A percentile compares a stretch with the other conserved stretches of the same genome.
phyloP scores from a whole-genome alignment of 2,113 vertebrate species.

The Onychostruthus taczanowskii region DNA sequence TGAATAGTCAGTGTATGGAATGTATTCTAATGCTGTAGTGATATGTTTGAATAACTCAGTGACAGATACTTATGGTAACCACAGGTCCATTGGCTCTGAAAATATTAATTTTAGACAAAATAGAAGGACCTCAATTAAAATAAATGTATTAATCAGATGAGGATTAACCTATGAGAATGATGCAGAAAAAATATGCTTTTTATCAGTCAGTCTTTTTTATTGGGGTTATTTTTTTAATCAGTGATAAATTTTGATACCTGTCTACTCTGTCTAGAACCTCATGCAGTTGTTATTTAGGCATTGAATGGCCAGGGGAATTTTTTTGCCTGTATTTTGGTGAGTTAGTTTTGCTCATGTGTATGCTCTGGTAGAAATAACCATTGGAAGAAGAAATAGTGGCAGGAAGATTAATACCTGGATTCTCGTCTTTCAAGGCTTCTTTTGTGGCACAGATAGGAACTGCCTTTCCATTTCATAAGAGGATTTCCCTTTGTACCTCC shows the following conservation, averaged over 20 bases:
- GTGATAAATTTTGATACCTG: neutral
- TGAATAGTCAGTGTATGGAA: neutral
- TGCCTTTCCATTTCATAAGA: neutral
- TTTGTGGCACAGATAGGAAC: neutral
- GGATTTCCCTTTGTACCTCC: neutral
- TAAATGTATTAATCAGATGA: neutral
- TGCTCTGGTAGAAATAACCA: neutral
- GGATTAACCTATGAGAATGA: neutral
- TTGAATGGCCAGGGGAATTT: accelerated
- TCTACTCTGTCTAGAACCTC: neutral
- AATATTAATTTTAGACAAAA: neutral
- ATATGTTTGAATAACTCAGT: neutral
- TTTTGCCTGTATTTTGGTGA: neutral
- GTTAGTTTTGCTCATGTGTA: neutral
- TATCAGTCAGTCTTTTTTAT: neutral
- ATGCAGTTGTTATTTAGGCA: neutral
- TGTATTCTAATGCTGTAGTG: neutral
- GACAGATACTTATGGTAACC: neutral
- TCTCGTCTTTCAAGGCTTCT: neutral
- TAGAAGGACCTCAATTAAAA: neutral
- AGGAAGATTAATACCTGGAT: neutral
- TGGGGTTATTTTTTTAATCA: neutral
- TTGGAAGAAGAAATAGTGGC: neutral
- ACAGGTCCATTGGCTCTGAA: neutral
- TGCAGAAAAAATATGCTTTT: neutral